Conservation (phyloP, 2,888 invertebrate genomes). For the Drosophila meridiana region DNA sequence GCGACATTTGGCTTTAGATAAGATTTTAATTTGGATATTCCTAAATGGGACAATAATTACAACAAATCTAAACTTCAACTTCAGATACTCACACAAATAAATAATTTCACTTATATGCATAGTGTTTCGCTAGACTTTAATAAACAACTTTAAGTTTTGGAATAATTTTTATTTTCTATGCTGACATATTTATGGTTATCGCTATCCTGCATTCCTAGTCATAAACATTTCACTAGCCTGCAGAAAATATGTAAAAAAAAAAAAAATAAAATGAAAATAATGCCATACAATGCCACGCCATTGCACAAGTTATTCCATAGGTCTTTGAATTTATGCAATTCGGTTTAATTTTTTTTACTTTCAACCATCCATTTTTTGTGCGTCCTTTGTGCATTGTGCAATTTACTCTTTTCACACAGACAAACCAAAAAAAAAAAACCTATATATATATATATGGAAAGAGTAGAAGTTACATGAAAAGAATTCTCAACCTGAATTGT, state of each 20-base stretch:
- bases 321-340: constrained; percentile 69
- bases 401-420: constrained; percentile 43
- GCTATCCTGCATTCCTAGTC: constrained; percentile 16
- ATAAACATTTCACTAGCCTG: constrained; percentile 57
- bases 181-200: constrained; percentile 52
- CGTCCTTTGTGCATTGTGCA: constrained; percentile 53
- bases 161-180: constrained; percentile 6
- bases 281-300: constrained; percentile 48
- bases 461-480: constrained; percentile 14
- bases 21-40: constrained; percentile 64
- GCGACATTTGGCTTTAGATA: constrained; percentile 62
- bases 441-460: neutral
- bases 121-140: neutral
- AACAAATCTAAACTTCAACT: constrained; percentile 1
- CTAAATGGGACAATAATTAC: constrained; percentile 35
- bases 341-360: constrained; percentile 38
- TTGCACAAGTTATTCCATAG: constrained; percentile 31
- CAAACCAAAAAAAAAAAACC: neutral
- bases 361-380: constrained; percentile 37
- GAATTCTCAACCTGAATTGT: constrained; percentile 22
- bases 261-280: constrained; percentile 1
- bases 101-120: constrained; percentile 2
- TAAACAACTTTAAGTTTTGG: neutral
- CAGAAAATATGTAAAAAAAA: constrained; percentile 45
- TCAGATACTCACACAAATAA: neutral